phyloP scores from a whole-genome alignment of 2,797 vertebrate genomes.

The Sitta carolinensis region DNA sequence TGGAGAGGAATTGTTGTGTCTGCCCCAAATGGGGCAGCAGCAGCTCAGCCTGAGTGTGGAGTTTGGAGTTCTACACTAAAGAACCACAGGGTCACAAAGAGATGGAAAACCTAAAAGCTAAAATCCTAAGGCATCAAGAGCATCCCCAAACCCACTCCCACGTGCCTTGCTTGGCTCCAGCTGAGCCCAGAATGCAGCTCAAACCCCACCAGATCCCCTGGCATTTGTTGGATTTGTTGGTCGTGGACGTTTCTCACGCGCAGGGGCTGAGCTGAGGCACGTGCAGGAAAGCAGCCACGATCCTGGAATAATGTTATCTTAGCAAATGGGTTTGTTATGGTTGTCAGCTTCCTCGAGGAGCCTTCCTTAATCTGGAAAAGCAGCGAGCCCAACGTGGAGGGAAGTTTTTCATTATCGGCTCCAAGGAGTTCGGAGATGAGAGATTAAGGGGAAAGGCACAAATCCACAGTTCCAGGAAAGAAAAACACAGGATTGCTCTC shows the following conservation, averaged over 20 bases:
- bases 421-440: slow-evolving; percentile 11
- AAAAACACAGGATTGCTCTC: background rate
- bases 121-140: background rate
- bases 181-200: rapidly evolving
- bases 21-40: background rate
- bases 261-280: background rate
- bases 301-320: background rate
- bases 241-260: rapidly evolving
- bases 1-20: background rate
- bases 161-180: rapidly evolving
- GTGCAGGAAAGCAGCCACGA: background rate
- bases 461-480: background rate
- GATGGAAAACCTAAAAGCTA: rapidly evolving
- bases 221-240: too few species aligned
- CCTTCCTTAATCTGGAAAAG: background rate
- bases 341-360: slow-evolving; percentile 5
- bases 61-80: background rate
- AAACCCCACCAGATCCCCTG: background rate
- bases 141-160: background rate
- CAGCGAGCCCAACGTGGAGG: background rate
- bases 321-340: slow-evolving; percentile 1
- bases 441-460: background rate
- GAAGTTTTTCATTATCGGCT: slow-evolving; percentile 27
- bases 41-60: background rate
- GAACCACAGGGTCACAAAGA: rapidly evolving